phyloP scores from a whole-genome alignment of 2,888 invertebrate species.

The Harmothoe impar region DNA sequence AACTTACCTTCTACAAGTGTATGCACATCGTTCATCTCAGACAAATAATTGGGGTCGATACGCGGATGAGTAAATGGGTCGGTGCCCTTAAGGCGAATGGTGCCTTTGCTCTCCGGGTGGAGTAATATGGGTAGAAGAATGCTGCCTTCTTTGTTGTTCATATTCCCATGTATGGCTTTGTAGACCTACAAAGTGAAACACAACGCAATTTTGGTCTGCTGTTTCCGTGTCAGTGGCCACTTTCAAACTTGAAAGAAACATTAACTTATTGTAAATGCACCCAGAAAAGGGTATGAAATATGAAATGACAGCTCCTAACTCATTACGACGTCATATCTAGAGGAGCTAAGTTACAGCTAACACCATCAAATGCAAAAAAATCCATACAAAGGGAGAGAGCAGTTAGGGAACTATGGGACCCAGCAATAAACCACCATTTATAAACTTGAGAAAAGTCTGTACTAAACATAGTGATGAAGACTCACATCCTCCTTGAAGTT shows the following conservation, averaged over 20 bases:
- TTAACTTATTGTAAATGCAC: too few species aligned
- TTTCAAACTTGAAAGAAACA: too few species aligned
- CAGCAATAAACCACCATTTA: too few species aligned
- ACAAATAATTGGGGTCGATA: slow-evolving; percentile 94
- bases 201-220: background rate
- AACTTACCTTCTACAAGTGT: slow-evolving; percentile 89
- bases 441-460: too few species aligned
- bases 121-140: slow-evolving; percentile 86
- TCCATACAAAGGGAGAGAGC: too few species aligned
- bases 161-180: slow-evolving; percentile 67
- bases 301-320: too few species aligned
- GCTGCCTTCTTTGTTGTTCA: slow-evolving; percentile 68
- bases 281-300: too few species aligned
- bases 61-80: slow-evolving; percentile 91
- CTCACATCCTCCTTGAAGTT: slow-evolving; percentile 58
- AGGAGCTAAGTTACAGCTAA: too few species aligned
- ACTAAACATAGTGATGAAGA: background rate
- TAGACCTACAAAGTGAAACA: slow-evolving; percentile 65
- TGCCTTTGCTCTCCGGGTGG: slow-evolving; percentile 91
- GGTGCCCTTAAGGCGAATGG: slow-evolving; percentile 88
- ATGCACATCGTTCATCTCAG: slow-evolving; percentile 86
- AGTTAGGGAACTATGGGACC: too few species aligned
- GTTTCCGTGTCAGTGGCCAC: background rate
- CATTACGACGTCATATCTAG: too few species aligned
- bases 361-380: too few species aligned